These are phyloP conservation scores for Leptinotarsa peninsularis DNA, from an alignment of 2,888 invertebrate species.

Conservation along the genomic window DNA sequence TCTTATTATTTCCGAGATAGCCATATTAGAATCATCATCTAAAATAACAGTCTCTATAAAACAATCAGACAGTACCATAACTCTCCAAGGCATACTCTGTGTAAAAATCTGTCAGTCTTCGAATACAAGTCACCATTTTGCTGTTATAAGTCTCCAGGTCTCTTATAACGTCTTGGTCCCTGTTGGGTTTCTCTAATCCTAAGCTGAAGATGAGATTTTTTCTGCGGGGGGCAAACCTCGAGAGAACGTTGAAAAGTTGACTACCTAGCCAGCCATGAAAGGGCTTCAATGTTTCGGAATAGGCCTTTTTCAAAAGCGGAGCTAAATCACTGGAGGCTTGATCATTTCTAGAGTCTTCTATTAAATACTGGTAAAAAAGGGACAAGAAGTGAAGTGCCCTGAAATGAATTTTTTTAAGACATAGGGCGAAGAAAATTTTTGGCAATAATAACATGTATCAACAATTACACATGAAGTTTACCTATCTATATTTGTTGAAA, in stretches of 20 bases:
- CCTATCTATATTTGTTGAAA: too few relatives aligned
- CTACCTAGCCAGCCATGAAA: slow-evolving; percentile 84
- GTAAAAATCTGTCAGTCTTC: slow-evolving; percentile 73
- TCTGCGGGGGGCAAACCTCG: slow-evolving; percentile 56
- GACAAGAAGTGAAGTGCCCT: slow-evolving; percentile 76
- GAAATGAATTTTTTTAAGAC: slow-evolving; percentile 49
- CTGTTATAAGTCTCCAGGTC: slow-evolving; percentile 68
- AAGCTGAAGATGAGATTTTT: slow-evolving; percentile 53
- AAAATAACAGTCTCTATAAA: too few relatives aligned
- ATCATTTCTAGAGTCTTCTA: slow-evolving; percentile 67
- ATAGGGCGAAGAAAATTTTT: too few relatives aligned
- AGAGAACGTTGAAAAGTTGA: slow-evolving; percentile 74
- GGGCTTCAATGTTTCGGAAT: slow-evolving; percentile 77
- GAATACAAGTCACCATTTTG: slow-evolving; percentile 71
- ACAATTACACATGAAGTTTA: too few relatives aligned
- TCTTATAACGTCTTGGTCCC: slow-evolving; percentile 61
- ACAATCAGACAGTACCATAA: slow-evolving; percentile 13
- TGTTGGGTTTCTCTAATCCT: slow-evolving; percentile 53
- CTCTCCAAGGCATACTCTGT: slow-evolving; percentile 69
- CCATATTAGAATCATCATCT: too few relatives aligned
- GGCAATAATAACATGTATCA: too few relatives aligned
- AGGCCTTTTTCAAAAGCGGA: slow-evolving; percentile 74
- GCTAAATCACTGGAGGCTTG: slow-evolving; percentile 70
- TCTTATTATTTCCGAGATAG: too few relatives aligned
- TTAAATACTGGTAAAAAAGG: slow-evolving; percentile 70